Base-by-base conservation (phyloP, 2,888 invertebrate genomes). In the Melipona beecheii region DNA sequence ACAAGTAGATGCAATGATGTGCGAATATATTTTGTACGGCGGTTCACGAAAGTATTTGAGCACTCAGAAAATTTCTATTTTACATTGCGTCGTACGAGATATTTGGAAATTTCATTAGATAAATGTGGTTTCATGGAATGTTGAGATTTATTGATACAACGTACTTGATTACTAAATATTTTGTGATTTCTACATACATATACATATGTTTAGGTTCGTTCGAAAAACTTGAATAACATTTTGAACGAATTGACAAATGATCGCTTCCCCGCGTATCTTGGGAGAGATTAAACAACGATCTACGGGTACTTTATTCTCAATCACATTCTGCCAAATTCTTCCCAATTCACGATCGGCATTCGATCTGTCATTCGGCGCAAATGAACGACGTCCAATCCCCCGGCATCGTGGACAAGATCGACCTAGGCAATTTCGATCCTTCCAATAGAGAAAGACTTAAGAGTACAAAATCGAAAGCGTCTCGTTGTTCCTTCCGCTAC, bases 371-470 rank as follows among this genome's bases (percentile, higher is more conserved):
- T 19, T 60, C 27, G 27, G 1, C 17, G 17, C 9, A 6, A 15
- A 11, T 11, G 15, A 27, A 50, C n/a, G 66, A 50, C 56, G 17
- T 75, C 13, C 54, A 50, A 75, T 75, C 54, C 27, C 27, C 50
- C 31, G 43, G n/a, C 17, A 17, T 60, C 74, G 9, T n/a, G 27
- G 24, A 24, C 71, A 50, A 62, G 79, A 75, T 83, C 49, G 60
- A 43, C 52, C 43, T 24, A 43, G 27, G 31, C 71, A 80, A 69
- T 70, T 69, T 60, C 62, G 72, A 78, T 73, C 69, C 54, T n/a
- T 9, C 27, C 77, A 60, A 75, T 75, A 73, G 75, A 83, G 78
- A 54, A 15, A 52, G 84, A 73, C 79, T 80, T 81, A 78, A 68
- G 75, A 75, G 74, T 78, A 74, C 27, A 70, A 82, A 52, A 31